These are phyloP conservation scores for Cheilosia vulpina DNA, from an alignment of 2,888 invertebrate genomes.

Conservation along the genomic window DNA sequence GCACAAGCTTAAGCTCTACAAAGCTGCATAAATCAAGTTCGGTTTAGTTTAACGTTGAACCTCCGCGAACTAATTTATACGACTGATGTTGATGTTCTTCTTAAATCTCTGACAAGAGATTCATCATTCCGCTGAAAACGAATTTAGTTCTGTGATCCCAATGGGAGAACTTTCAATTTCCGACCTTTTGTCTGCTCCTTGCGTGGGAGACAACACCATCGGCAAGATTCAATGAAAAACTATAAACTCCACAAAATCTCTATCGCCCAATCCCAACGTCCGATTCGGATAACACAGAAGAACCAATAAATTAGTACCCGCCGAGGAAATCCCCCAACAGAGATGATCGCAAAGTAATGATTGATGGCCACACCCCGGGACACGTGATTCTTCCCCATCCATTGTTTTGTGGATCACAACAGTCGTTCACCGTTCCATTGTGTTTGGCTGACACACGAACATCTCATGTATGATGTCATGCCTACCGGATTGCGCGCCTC, in stretches of 20 bases:
- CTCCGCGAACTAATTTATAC: constrained; percentile 45
- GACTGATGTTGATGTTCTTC: constrained; percentile 1
- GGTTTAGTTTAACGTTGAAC: background rate
- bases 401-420: constrained; percentile 61
- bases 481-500: constrained; percentile 53
- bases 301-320: constrained; percentile 61
- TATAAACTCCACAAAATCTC: constrained; percentile 45
- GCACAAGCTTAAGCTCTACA: too few species aligned
- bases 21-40: background rate
- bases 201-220: constrained; percentile 37
- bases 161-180: constrained; percentile 65
- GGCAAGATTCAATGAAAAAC: constrained; percentile 51
- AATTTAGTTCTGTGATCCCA: constrained; percentile 47
- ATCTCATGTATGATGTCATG: constrained; percentile 66
- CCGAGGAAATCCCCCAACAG: constrained; percentile 40
- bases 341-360: constrained; percentile 51
- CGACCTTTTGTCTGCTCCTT: constrained; percentile 50
- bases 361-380: constrained; percentile 63
- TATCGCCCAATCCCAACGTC: constrained; percentile 1
- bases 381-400: constrained; percentile 25
- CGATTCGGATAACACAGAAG: constrained; percentile 21
- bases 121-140: constrained; percentile 58
- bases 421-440: constrained; percentile 61
- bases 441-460: constrained; percentile 56
- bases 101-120: constrained; percentile 47